Percentiles rank a stretch among this genome's conserved stretches.
These are phyloP conservation scores for Tarsius wallacei DNA, from an alignment of 2,797 vertebrate genomes.

Conservation along the genomic window DNA sequence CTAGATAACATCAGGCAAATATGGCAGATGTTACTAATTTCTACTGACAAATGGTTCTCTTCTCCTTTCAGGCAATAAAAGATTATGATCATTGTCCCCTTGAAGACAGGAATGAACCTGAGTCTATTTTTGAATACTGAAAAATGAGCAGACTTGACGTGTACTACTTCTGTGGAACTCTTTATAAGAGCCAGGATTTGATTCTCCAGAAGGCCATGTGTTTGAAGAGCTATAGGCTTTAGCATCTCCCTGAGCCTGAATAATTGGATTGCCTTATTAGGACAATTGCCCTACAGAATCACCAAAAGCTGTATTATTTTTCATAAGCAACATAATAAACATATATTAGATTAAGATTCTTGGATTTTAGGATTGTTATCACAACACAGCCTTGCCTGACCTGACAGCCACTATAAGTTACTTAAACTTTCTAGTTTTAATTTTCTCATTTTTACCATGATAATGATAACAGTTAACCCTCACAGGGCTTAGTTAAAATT, in stretches of 20 bases:
- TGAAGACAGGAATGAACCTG: neutral
- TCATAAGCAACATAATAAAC: neutral
- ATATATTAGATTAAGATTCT: neutral
- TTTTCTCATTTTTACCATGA: neutral
- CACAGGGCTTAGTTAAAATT: neutral
- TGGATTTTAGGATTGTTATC: neutral
- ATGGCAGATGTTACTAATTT: neutral
- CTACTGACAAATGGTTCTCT: neutral
- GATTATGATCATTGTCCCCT: neutral
- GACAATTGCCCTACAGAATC: neutral
- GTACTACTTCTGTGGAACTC: neutral
- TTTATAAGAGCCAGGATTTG: neutral
- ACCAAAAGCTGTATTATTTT: neutral
- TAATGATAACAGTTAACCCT: neutral
- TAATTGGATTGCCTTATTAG: neutral
- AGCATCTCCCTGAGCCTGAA: neutral
- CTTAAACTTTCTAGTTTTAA: neutral
- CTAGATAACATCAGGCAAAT: neutral
- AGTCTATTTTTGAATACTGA: neutral
- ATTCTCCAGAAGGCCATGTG: neutral
- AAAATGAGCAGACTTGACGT: neutral
- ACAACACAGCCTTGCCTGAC: neutral
- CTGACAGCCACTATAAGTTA: neutral
- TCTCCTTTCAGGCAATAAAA: neutral
- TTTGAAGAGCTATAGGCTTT: neutral